These are phyloP conservation scores for Cryptotermes secundus DNA, from an alignment of 1,140 invertebrate species.

Conservation along the genomic window DNA sequence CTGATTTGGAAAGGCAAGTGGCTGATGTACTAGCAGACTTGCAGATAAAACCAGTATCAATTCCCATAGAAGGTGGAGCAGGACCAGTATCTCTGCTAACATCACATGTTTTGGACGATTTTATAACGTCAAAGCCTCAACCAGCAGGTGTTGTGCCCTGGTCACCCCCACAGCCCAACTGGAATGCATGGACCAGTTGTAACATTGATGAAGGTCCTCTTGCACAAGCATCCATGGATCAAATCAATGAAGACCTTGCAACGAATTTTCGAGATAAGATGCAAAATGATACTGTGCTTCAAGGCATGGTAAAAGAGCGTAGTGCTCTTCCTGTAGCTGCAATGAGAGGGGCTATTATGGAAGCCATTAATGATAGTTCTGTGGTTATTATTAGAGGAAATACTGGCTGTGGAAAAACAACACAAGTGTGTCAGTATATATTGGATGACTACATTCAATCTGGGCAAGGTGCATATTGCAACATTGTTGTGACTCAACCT, in stretches of 20 bases:
- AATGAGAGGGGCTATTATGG: constrained; percentile 74
- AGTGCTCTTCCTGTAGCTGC: constrained; percentile 72
- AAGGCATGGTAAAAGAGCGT: constrained; percentile 68
- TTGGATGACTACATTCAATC: constrained; percentile 91
- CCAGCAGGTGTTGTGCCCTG: constrained; percentile 82
- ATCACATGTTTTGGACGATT: constrained; percentile 62
- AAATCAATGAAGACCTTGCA: constrained; percentile 77
- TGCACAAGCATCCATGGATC: constrained; percentile 73
- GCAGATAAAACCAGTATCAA: constrained; percentile 54
- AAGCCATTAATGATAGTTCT: constrained; percentile 80
- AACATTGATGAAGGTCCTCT: constrained; percentile 94
- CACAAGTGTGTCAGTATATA: constrained; percentile 88
- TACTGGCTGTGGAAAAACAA: constrained; percentile 88
- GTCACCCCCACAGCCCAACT: constrained; percentile 92
- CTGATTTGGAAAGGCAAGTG: constrained; percentile 65
- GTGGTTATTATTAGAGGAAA: constrained; percentile 89
- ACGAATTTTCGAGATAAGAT: constrained; percentile 61
- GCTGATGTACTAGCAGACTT: constrained; percentile 63
- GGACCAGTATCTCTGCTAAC: constrained; percentile 56
- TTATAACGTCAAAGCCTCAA: constrained; percentile 57
- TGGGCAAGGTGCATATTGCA: constrained; percentile 77
- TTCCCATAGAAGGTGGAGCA: constrained; percentile 12
- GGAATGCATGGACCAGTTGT: constrained; percentile 93
- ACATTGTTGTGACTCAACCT: constrained; percentile 92
- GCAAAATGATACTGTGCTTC: constrained; percentile 59